A percentile compares a stretch with the other conserved stretches of the same genome.
Conservation (phyloP, 2,113 vertebrate genomes). For the Lampris megalopsis region DNA sequence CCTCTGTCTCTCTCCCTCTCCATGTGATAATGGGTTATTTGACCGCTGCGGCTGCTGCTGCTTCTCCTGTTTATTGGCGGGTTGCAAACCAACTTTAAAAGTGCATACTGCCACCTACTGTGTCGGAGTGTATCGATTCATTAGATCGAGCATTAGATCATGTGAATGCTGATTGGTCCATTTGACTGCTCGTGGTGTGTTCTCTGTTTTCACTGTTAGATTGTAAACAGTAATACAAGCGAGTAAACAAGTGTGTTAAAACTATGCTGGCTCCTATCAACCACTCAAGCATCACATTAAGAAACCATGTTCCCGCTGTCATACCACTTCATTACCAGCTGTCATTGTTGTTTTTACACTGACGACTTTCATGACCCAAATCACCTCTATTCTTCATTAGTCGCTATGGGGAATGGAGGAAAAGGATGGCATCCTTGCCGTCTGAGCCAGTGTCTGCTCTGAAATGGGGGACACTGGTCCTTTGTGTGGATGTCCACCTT, state of each 20-base stretch:
- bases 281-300: no score
- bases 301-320: no score
- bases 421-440: not conserved
- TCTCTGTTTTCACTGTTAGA: constrained; percentile 1
- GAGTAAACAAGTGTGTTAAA: not conserved
- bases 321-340: not conserved
- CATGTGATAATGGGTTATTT: no score
- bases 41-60: no score
- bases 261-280: no score
- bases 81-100: no score
- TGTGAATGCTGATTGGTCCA: constrained; percentile 3
- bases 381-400: constrained; percentile 3
- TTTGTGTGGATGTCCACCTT: constrained; percentile 40
- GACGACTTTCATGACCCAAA: not conserved
- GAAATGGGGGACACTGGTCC: constrained; percentile 4
- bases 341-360: constrained; percentile 2
- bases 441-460: constrained; percentile 2
- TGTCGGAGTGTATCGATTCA: constrained; percentile 22
- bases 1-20: not conserved
- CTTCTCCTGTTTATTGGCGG: no score
- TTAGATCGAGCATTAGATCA: not conserved
- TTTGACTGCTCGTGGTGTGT: not conserved
- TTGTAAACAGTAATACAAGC: not conserved
- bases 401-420: constrained; percentile 7
- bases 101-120: no score